Conservation (phyloP, 1,140 invertebrate species). For the Meteorus sp. region DNA sequence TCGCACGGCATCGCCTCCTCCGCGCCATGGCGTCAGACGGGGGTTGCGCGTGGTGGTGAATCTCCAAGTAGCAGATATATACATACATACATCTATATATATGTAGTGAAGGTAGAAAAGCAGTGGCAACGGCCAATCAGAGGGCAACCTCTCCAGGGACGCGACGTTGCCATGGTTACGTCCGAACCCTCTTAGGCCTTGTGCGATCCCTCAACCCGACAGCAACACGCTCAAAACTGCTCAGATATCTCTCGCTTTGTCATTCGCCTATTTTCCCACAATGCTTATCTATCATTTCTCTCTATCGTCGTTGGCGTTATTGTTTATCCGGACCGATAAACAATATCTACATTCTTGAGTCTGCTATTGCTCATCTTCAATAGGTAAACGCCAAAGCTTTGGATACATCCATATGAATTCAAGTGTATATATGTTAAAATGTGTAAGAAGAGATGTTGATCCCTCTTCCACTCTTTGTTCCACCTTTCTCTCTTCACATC, state of each 20-base stretch:
- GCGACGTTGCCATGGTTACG: conserved; percentile 58
- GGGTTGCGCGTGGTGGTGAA: conserved; percentile 29
- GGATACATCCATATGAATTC: too few species aligned
- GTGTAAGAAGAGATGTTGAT: background rate
- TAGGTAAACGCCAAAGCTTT: too few species aligned
- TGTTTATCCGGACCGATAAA: too few species aligned
- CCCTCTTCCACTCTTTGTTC: conserved; percentile 27
- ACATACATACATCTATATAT: too few species aligned
- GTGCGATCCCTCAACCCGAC: conserved; percentile 50
- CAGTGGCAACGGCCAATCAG: conserved; percentile 58
- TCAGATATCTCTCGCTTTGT: conserved; percentile 15
- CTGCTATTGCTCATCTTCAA: too few species aligned
- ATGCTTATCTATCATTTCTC: background rate
- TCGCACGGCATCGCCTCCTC: conserved; percentile 35
- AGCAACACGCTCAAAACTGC: too few species aligned
- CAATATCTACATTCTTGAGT: too few species aligned
- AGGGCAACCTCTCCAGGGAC: conserved; percentile 57
- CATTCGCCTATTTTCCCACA: conserved; percentile 2
- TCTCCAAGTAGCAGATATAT: conserved; percentile 35
- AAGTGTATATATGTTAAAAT: too few species aligned
- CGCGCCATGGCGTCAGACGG: too few species aligned
- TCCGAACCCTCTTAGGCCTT: conserved; percentile 57
- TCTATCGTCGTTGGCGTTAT: too few species aligned
- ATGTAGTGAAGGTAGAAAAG: conserved; percentile 51
- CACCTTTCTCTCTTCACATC: conserved; percentile 21